Percentiles rank a stretch among this genome's conserved stretches.
These are phyloP conservation scores for Gallinago stenura DNA, from an alignment of 2,797 vertebrate species.

Conservation along the genomic window DNA sequence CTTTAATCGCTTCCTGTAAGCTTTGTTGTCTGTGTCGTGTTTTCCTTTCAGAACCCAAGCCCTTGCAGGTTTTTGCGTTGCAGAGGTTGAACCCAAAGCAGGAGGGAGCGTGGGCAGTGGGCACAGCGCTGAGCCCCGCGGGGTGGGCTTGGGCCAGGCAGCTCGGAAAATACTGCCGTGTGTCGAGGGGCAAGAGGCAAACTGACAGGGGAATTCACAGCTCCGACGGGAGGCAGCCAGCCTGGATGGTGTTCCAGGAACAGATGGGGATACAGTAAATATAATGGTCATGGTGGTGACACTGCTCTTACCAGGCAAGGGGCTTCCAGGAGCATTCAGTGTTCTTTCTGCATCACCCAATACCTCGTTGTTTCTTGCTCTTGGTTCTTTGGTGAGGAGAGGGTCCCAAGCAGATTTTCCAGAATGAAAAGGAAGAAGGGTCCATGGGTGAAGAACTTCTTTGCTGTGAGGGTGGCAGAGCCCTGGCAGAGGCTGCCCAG, in stretches of 20 bases:
- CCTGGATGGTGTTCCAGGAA: fast-evolving
- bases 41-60: background rate
- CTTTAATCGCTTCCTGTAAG: background rate
- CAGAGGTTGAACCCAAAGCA: fast-evolving
- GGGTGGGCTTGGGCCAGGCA: background rate
- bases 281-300: background rate
- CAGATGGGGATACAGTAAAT: background rate
- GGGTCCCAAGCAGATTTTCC: background rate
- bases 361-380: fast-evolving
- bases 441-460: fast-evolving
- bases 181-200: background rate
- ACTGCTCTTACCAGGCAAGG: background rate
- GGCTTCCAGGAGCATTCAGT: fast-evolving
- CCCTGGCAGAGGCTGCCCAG: too few species aligned
- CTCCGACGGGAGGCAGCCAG: background rate
- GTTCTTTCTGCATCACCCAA: background rate
- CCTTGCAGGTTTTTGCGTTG: background rate
- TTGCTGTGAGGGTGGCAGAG: too few species aligned
- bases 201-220: background rate
- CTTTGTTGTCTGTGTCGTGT: fast-evolving
- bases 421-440: background rate
- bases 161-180: background rate
- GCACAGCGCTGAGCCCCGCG: fast-evolving
- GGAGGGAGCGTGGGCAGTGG: fast-evolving
- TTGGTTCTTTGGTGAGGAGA: background rate